Evolutionary conservation across 2,888 invertebrate species (phyloP).

Genomic region (Alsophila aescularia): DNA sequence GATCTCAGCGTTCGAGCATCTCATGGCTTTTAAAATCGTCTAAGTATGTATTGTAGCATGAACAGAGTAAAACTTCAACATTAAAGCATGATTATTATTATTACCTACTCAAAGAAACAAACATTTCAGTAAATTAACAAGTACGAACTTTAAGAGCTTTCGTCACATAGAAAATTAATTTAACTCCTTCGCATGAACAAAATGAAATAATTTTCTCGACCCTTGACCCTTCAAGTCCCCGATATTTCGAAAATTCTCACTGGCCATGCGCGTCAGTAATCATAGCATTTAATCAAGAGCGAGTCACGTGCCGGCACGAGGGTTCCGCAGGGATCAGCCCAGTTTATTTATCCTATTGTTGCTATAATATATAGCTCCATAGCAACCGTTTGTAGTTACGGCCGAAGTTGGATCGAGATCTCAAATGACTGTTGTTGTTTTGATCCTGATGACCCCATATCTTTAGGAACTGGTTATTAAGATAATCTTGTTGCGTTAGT

Average conservation of each 20-base stretch:
- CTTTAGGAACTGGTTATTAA: constrained; percentile 25
- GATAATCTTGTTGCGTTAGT: constrained; percentile 19
- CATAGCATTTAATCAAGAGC: constrained; percentile 37
- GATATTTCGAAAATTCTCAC: constrained; percentile 19
- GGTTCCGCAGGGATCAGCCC: constrained; percentile 27
- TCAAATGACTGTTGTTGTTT: constrained; percentile 26
- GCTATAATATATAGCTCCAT: constrained; percentile 1
- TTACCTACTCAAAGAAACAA: background rate
- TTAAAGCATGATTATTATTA: too few species aligned
- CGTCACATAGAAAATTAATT: background rate
- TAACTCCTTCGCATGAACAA: constrained; percentile 5
- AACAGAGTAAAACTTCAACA: too few species aligned
- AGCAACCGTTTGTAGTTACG: constrained; percentile 10
- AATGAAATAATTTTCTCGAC: constrained; percentile 10
- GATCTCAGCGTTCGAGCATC: too few species aligned
- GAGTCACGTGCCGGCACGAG: constrained; percentile 36
- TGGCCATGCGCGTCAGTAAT: constrained; percentile 29
- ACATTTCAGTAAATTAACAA: background rate
- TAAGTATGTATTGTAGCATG: too few species aligned
- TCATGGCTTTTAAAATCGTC: too few species aligned
- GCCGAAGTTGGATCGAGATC: constrained; percentile 14
- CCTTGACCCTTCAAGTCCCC: constrained; percentile 11
- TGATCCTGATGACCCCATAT: constrained; percentile 23
- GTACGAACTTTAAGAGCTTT: background rate
- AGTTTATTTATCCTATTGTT: constrained; percentile 26